Percentiles rank a stretch among this genome's conserved stretches.
phyloP scores from a whole-genome alignment of 2,797 vertebrate species.

The Neoniphon sammara region DNA sequence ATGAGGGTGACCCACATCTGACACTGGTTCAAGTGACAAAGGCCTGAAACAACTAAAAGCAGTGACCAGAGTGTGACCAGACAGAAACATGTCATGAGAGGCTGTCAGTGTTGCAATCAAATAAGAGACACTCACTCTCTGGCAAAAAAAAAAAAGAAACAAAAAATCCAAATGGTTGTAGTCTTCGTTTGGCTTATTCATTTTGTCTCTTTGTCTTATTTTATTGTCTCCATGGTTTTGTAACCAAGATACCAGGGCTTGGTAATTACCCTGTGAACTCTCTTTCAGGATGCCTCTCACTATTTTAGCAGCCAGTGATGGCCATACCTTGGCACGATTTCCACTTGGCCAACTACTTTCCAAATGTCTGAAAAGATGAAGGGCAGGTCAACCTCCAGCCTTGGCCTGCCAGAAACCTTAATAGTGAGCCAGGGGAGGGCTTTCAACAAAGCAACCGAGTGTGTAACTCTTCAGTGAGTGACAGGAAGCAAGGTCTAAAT shows the following conservation, averaged over 20 bases:
- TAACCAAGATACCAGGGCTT: constrained; percentile 17
- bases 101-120: neutral
- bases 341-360: constrained; percentile 35
- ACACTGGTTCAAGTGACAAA: constrained; percentile 10
- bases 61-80: neutral
- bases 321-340: constrained; percentile 29
- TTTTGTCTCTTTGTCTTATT: constrained; percentile 7
- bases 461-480: constrained; percentile 47
- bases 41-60: constrained; percentile 15
- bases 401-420: constrained; percentile 34
- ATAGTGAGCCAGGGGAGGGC: constrained; percentile 42
- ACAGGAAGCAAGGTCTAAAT: constrained; percentile 48
- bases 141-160: too few relatives aligned
- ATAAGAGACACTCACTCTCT: neutral
- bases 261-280: constrained; percentile 22
- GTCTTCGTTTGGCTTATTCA: constrained; percentile 9
- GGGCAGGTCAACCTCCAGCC: constrained; percentile 32
- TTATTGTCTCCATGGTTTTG: constrained; percentile 60
- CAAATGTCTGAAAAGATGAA: constrained; percentile 50
- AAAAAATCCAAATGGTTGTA: neutral
- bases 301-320: constrained; percentile 27
- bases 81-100: neutral
- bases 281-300: constrained; percentile 47
- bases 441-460: constrained; percentile 29
- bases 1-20: neutral